Evolutionary conservation across 2,888 invertebrate species (phyloP).

Genomic region (Lasioglossum figueresi): DNA sequence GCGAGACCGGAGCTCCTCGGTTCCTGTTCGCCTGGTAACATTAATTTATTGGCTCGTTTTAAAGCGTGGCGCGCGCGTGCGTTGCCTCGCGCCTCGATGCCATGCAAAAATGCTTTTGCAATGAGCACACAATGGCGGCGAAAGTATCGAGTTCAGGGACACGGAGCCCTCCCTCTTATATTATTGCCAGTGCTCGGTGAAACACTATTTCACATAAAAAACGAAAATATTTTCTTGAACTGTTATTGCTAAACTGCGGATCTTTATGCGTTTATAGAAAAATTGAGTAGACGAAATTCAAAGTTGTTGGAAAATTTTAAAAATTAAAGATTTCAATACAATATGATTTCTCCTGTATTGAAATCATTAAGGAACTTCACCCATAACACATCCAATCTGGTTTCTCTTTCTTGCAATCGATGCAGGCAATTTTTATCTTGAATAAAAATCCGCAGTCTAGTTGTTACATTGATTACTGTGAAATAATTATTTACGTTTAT

Average conservation of each 20-base stretch:
- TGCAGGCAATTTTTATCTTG: too few species aligned
- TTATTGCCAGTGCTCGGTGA: neutral
- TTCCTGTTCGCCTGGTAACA: conserved; percentile 65
- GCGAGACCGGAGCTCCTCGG: conserved; percentile 10
- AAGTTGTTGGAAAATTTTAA: too few species aligned
- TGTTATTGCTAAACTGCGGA: too few species aligned
- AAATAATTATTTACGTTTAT: neutral
- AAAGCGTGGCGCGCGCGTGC: conserved; percentile 34
- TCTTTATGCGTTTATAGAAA: too few species aligned
- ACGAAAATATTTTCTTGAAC: neutral
- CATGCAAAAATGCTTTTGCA: conserved; percentile 49
- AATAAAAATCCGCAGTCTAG: too few species aligned
- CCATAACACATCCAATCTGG: too few species aligned
- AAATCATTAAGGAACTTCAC: too few species aligned
- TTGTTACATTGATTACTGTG: neutral
- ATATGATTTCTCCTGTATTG: too few species aligned
- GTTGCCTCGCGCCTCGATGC: neutral
- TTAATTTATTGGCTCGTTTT: conserved; percentile 66
- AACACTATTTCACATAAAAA: neutral
- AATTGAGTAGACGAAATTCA: too few species aligned
- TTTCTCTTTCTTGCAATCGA: too few species aligned
- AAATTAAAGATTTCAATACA: too few species aligned
- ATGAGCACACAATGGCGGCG: conserved; percentile 52
- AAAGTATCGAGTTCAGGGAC: conserved; percentile 68
- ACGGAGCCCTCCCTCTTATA: conserved; percentile 9